Conservation (phyloP, 2,888 invertebrate species). For the Entomobrya multifasciata region DNA sequence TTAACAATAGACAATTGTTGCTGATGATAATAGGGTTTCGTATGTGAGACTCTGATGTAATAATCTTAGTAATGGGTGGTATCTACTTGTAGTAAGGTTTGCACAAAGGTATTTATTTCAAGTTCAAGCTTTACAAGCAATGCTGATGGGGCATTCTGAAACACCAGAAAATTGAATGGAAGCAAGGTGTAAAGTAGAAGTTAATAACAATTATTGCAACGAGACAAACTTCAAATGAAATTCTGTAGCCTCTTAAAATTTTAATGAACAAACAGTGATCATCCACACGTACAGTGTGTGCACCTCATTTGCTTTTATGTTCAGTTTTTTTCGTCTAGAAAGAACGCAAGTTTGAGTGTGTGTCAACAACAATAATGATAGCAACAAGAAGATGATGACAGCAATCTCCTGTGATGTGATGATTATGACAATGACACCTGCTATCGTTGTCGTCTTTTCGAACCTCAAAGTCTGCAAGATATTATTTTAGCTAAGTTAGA, state of each 20-base stretch:
- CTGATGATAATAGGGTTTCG: neutral
- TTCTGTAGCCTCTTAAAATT: neutral
- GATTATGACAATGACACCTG: conserved; percentile 59
- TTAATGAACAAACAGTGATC: neutral
- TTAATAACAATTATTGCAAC: neutral
- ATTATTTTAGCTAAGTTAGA: no score
- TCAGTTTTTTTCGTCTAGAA: no score
- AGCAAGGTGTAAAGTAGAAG: no score
- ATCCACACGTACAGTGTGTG: neutral
- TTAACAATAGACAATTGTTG: conserved; percentile 5
- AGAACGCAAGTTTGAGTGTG: conserved; percentile 12
- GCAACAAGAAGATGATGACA: conserved; percentile 38
- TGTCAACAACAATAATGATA: conserved; percentile 46
- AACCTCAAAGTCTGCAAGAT: neutral
- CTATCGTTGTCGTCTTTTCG: conserved; percentile 5
- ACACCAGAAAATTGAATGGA: conserved; percentile 3
- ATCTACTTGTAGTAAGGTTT: no score
- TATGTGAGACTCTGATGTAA: neutral
- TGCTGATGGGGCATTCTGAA: conserved; percentile 3
- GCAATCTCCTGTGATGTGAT: conserved; percentile 29
- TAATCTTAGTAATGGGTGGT: no score
- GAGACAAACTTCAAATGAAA: neutral
- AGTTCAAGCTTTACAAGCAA: no score
- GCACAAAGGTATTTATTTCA: no score
- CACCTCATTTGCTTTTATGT: neutral